Base-by-base conservation (phyloP, 53 echinoderm and acorn worm genomes). In the Patiria pectinifera region DNA sequence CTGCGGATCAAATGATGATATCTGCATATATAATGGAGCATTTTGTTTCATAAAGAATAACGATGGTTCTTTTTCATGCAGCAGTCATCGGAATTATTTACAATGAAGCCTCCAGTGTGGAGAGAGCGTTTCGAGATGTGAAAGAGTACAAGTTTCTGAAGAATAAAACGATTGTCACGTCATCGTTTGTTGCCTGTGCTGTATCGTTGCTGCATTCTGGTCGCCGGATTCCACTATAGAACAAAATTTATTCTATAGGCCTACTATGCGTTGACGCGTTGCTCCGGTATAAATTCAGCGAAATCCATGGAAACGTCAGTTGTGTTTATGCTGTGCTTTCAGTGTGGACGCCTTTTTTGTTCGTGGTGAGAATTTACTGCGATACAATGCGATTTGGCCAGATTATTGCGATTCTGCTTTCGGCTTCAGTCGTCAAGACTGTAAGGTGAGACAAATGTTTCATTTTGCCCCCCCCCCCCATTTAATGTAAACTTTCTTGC, bases 381-480 rank as follows among this genome's bases (percentile, higher is more conserved):
- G 58, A 46, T 87, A 16, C 87, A 87, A 87, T 87, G 87, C 75
- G 59, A 74, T 13, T 75, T 87, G 53, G 47, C 18, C 26, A 58
- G 87, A 87, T 47, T 87, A 87, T 87, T 87, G 87, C 87, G 74
- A 75, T 87, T 45, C 72, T 87, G 23, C 53, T 87, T 14, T 48
- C 48, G 87, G 75, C 87, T 87, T 53, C 87, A 87, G 87, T 87
- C 76, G n/a, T 72, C 75, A 47, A 71, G 87, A 87, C 87, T 87
- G 87, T 45, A 23, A 48, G 87, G 87, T 87, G 47, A 87, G 87
- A 45, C 15, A 62, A 60, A 14, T 66, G 66, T 66, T 16, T 48
- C 24, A 22, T 48, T 48, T 19, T 16, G 60, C 12, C 9, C 9
- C 35, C 35, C 35, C 35, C 35, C 35, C 35, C 35, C 35, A 60